A percentile compares a stretch with the other conserved stretches of the same genome.
phyloP scores from a whole-genome alignment of 2,888 invertebrate genomes.

The Bombylius discolor region DNA sequence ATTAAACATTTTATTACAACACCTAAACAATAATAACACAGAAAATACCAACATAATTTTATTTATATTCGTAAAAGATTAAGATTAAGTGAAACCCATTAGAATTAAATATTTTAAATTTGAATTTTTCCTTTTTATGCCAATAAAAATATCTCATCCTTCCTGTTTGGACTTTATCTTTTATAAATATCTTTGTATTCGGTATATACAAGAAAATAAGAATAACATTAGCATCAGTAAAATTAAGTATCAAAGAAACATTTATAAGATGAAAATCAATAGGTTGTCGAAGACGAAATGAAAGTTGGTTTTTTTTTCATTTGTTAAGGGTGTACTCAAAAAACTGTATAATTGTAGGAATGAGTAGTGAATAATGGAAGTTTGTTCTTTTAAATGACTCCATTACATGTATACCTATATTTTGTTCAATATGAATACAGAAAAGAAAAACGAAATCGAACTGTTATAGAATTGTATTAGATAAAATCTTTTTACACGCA shows the following conservation, averaged over 20 bases:
- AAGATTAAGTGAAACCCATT: too few species aligned
- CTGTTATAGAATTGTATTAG: not conserved
- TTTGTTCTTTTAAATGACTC: conserved; percentile 14
- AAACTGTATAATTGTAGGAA: not conserved
- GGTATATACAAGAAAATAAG: too few species aligned
- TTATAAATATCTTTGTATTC: not conserved
- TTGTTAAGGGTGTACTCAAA: not conserved
- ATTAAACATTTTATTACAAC: too few species aligned
- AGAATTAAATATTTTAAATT: too few species aligned
- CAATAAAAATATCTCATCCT: not conserved
- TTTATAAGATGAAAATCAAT: conserved; percentile 4
- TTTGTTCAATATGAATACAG: too few species aligned
- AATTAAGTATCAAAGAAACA: not conserved
- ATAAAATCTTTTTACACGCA: conserved; percentile 7
- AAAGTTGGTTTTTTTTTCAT: not conserved
- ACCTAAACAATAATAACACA: too few species aligned
- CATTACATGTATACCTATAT: not conserved
- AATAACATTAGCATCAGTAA: not conserved
- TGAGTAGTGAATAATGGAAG: conserved; percentile 6
- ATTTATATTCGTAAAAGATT: too few species aligned
- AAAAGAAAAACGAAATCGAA: conserved; percentile 1
- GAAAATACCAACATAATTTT: too few species aligned
- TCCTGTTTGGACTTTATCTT: not conserved
- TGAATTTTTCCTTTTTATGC: not conserved
- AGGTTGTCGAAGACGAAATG: not conserved